phyloP scores from a whole-genome alignment of 2,797 vertebrate species.

The Coluber constrictor region DNA sequence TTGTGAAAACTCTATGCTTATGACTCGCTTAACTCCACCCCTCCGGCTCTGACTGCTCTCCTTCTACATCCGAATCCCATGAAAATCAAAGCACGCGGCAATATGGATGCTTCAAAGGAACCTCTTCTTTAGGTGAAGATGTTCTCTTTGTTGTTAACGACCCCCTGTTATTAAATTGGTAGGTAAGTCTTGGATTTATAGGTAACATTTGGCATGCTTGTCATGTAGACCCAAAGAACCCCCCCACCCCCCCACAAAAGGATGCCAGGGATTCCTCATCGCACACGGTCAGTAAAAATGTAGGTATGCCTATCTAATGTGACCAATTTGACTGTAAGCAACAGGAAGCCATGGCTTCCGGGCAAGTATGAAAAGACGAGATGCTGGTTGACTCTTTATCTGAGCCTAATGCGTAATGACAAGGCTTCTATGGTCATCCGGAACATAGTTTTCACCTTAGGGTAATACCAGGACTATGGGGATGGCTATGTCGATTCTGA shows the following conservation, averaged over 20 bases:
- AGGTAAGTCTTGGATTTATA: neutral
- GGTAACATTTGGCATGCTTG: neutral
- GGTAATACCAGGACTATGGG: constrained; percentile 32
- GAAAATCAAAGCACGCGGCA: neutral
- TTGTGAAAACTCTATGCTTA: neutral
- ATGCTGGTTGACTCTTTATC: constrained; percentile 20
- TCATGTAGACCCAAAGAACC: neutral
- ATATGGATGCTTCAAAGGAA: neutral
- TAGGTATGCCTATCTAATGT: neutral
- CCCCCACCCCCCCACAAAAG: accelerated
- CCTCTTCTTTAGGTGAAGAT: neutral
- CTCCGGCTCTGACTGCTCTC: neutral
- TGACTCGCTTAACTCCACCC: no score
- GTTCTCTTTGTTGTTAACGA: neutral
- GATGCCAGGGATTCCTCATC: neutral
- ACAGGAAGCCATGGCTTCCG: constrained; percentile 34
- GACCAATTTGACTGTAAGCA: neutral
- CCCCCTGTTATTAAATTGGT: accelerated
- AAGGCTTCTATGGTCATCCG: constrained; percentile 56
- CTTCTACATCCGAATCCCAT: neutral
- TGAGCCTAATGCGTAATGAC: constrained; percentile 61
- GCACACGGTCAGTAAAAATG: neutral
- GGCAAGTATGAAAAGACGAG: constrained; percentile 44
- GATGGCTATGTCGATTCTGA: constrained; percentile 29
- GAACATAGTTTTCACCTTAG: constrained; percentile 43